Evolutionary conservation across 2,888 invertebrate genomes (phyloP).

Genomic region (Polydrusus cervinus): DNA sequence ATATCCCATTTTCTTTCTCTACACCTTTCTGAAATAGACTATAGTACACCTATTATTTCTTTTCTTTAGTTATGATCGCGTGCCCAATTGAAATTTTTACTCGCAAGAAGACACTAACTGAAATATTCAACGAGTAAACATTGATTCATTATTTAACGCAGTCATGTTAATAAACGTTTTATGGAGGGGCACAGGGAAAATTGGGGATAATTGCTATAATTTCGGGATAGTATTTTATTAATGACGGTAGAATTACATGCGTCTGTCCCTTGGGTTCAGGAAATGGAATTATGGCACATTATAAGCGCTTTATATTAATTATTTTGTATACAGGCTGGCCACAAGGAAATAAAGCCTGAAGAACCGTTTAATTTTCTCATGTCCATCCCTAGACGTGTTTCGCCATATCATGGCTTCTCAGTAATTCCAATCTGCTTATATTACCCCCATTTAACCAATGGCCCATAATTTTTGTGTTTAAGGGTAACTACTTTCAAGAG

Average conservation of each 20-base stretch:
- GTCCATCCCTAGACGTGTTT: no score
- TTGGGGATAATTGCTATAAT: slow-evolving; percentile 68
- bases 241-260: slow-evolving; percentile 48
- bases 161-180: slow-evolving; percentile 64
- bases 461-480: no score
- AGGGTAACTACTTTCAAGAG: no score
- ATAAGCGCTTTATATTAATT: not conserved
- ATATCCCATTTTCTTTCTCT: no score
- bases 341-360: no score
- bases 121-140: slow-evolving; percentile 55
- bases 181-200: slow-evolving; percentile 67
- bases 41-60: not conserved
- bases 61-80: slow-evolving; percentile 38
- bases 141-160: slow-evolving; percentile 54
- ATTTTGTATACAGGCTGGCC: not conserved
- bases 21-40: no score
- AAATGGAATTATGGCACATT: slow-evolving; percentile 43
- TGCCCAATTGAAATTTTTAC: slow-evolving; percentile 51
- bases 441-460: no score
- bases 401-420: no score
- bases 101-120: slow-evolving; percentile 22
- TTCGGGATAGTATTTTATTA: slow-evolving; percentile 59
- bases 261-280: slow-evolving; percentile 42
- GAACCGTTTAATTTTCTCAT: no score
- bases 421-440: no score